Evolutionary conservation across 2,888 invertebrate species (phyloP).

Genomic region (Heliconius cydno): DNA sequence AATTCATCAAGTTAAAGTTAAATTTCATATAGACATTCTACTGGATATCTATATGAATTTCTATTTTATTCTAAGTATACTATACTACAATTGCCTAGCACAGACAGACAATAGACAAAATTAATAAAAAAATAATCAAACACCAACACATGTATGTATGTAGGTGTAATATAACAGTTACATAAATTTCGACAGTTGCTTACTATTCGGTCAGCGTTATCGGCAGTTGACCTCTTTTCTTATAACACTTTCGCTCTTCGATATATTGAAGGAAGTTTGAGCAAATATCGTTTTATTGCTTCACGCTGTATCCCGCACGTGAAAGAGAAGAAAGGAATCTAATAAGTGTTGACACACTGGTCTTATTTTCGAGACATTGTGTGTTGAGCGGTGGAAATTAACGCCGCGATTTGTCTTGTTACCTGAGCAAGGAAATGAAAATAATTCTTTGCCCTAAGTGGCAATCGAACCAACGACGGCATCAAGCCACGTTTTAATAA

Average conservation of each 20-base stretch:
- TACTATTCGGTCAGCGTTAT: constrained; percentile 21
- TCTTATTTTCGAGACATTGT: no score
- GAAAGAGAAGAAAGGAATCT: no score
- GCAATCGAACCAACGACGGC: no score
- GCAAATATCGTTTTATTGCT: neutral
- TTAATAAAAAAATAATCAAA: neutral
- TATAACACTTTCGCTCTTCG: constrained; percentile 23
- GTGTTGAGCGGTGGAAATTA: neutral
- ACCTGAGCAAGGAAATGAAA: neutral
- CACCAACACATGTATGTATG: neutral
- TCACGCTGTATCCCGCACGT: neutral
- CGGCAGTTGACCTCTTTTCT: constrained; percentile 16
- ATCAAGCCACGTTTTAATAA: no score
- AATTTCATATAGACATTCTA: no score
- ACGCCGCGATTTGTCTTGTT: neutral
- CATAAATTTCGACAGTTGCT: constrained; percentile 14
- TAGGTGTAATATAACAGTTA: constrained; percentile 15
- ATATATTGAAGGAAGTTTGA: neutral
- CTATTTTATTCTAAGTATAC: no score
- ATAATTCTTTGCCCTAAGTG: neutral
- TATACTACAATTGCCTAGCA: neutral
- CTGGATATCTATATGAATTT: no score
- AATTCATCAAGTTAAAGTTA: no score
- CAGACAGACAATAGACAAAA: neutral
- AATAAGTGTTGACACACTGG: no score